These are phyloP conservation scores for Buathra laborator DNA, from an alignment of 2,888 invertebrate species.

Conservation along the genomic window DNA sequence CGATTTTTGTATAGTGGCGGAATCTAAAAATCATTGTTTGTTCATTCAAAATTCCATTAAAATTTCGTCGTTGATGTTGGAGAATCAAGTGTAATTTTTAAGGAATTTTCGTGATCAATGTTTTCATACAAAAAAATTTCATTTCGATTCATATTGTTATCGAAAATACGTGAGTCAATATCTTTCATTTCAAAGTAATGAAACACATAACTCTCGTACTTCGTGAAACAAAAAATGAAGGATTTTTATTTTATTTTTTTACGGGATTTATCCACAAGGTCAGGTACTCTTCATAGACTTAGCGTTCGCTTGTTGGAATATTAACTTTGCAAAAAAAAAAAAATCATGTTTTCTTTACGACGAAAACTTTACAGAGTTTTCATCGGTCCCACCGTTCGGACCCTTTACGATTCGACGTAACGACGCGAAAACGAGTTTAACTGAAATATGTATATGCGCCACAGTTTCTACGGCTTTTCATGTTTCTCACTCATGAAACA, in stretches of 20 bases:
- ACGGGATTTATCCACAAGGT: not conserved
- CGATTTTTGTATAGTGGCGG: too few species aligned
- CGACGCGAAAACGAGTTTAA: not conserved
- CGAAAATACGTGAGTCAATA: not conserved
- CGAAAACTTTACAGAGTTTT: not conserved
- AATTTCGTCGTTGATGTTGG: too few species aligned
- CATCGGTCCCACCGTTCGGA: not conserved
- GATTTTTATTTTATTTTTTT: not conserved
- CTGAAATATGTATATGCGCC: not conserved
- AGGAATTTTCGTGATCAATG: not conserved
- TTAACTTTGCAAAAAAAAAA: not conserved
- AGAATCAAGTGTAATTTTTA: too few species aligned
- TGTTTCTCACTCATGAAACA: conserved; percentile 18
- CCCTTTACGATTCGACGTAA: not conserved
- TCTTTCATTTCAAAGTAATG: not conserved
- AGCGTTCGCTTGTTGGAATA: not conserved
- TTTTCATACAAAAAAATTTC: not conserved
- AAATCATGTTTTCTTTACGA: not conserved
- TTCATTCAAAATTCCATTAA: too few species aligned
- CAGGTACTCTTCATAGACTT: not conserved
- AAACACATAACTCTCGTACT: not conserved
- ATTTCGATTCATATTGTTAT: not conserved
- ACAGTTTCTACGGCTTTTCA: not conserved
- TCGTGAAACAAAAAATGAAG: not conserved
- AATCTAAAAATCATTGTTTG: too few species aligned